Percentiles rank a stretch among this genome's conserved stretches.
Evolutionary conservation across 2,797 vertebrate genomes (phyloP).

Genomic region (Chanos chanos): DNA sequence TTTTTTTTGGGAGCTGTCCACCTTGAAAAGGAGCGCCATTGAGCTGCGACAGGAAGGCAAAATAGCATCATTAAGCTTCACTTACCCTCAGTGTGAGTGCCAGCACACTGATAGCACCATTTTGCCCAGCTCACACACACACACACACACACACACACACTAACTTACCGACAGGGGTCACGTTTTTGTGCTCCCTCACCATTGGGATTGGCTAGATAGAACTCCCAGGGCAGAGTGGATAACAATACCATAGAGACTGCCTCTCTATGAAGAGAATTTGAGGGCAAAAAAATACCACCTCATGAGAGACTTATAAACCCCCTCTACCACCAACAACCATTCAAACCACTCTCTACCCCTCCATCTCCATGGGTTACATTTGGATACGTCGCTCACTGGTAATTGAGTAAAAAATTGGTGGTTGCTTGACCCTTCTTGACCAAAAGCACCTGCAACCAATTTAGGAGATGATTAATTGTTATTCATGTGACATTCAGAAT

Average conservation of each 20-base stretch:
- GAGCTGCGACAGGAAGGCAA: slow-evolving; percentile 47
- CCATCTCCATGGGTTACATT: slow-evolving; percentile 33
- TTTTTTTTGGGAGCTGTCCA: slow-evolving; percentile 43
- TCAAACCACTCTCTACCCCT: neutral
- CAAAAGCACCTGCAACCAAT: slow-evolving; percentile 46
- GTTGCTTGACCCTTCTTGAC: slow-evolving; percentile 48
- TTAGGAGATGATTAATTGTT: slow-evolving; percentile 45
- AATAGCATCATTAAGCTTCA: slow-evolving; percentile 59
- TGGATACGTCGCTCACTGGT: slow-evolving; percentile 18
- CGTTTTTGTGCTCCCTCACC: slow-evolving; percentile 17
- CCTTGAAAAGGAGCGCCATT: slow-evolving; percentile 54
- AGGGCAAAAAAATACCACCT: slow-evolving; percentile 31
- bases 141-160: slow-evolving; percentile 3
- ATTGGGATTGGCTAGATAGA: slow-evolving; percentile 25
- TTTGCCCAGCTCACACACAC: slow-evolving; percentile 25
- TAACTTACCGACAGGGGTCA: slow-evolving; percentile 31
- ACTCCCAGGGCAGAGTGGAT: slow-evolving; percentile 17
- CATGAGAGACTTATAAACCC: slow-evolving; percentile 40
- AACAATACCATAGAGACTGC: slow-evolving; percentile 20
- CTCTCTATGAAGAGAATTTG: slow-evolving; percentile 7
- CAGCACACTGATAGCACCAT: slow-evolving; percentile 28
- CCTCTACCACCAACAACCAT: slow-evolving; percentile 30
- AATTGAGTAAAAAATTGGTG: slow-evolving; percentile 47
- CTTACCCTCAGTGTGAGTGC: slow-evolving; percentile 46
- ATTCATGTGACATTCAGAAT: slow-evolving; percentile 47